Evolutionary conservation across 2,888 invertebrate genomes (phyloP), one percentile per base, ranked within the genome.

Genomic region (Omphaloscelis lunosa): DNA sequence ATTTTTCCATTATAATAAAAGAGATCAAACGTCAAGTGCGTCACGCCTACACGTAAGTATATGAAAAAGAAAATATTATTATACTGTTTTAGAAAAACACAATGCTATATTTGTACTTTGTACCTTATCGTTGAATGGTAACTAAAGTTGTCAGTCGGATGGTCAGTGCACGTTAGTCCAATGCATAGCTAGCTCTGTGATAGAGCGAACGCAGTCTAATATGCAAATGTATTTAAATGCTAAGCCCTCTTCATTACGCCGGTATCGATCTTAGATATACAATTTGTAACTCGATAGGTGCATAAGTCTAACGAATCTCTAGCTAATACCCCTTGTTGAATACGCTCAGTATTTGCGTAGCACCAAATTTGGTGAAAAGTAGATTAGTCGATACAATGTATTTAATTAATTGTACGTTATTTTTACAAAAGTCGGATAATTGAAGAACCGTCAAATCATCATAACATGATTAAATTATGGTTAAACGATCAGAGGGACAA

Each of bases 171-270:
- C 73, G 75, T 83, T 75, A 70, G 74, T 76, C 12, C 76, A 56
- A 72, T 71, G 73, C 81, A 75, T 71, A 75, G 71, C 73, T 67
- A 79, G 79, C 75, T 78, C 82, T 73, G 78, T 84, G 89, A 88
- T 85, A 85, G 93, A 95, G 91, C 92, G 93, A 94, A 93, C 95
- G 96, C 95, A 95, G 96, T 95, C 96, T 95, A 96, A 95, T 96
- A 96, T 96, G 96, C 96, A 95, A 96, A 96, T 96, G 95, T 96
- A 96, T 96, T 96, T 96, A 96, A 96, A 96, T 96, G 94, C 93
- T 95, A 94, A 96, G 95, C 95, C 96, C 96, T 96, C 96, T 96
- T 96, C 96, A 96, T 96, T 96, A 96, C 96, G 93, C 91, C 92
- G 92, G 95, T 95, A 96, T 96, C 96, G 96, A 96, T 96, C 96